A percentile compares a stretch with the other conserved stretches of the same genome.
These are phyloP conservation scores for Nothocercus julius DNA, from an alignment of 2,113 vertebrate species.

Conservation along the genomic window DNA sequence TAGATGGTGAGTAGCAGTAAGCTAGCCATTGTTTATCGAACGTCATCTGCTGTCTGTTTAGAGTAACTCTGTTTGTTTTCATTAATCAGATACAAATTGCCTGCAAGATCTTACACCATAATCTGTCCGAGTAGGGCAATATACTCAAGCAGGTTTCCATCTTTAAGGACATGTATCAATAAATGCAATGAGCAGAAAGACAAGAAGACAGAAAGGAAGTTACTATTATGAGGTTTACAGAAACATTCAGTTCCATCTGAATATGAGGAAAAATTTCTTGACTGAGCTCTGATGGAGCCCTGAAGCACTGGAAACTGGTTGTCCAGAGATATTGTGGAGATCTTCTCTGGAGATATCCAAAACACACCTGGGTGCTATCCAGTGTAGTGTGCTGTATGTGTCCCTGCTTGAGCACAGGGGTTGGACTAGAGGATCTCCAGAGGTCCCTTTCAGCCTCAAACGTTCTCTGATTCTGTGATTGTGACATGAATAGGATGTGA, in stretches of 20 bases:
- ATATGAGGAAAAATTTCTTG: neutral
- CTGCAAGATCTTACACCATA: neutral
- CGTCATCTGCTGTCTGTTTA: neutral
- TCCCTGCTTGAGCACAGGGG: too few species aligned
- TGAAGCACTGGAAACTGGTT: too few species aligned
- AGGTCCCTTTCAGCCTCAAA: too few species aligned
- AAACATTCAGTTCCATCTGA: neutral
- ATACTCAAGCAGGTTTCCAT: neutral
- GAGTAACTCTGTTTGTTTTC: neutral
- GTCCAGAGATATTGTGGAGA: too few species aligned
- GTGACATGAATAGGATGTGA: neutral
- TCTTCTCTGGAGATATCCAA: too few species aligned
- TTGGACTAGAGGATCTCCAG: too few species aligned
- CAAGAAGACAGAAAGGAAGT: neutral
- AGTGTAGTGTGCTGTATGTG: too few species aligned
- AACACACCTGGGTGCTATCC: too few species aligned
- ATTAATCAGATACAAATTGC: neutral
- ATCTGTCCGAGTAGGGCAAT: neutral
- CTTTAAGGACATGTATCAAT: neutral
- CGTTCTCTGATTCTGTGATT: too few species aligned
- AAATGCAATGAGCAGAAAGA: neutral
- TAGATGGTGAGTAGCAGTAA: neutral
- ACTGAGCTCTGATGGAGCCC: too few species aligned
- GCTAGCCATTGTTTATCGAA: neutral
- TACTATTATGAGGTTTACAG: neutral